Conservation (phyloP, 1,140 invertebrate species). For the Aleiodes sp. region DNA sequence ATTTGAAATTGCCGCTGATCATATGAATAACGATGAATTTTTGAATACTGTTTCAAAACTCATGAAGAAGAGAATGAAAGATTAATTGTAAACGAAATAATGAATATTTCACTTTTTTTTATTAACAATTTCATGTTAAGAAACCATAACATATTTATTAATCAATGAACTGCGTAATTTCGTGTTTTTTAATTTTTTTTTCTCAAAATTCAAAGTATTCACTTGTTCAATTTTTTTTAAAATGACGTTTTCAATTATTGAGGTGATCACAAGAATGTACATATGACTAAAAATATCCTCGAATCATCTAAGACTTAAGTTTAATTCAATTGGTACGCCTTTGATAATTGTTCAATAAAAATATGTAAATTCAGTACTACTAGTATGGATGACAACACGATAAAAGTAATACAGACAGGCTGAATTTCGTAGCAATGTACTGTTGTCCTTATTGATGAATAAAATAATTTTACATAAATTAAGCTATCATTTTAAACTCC, state of each 20-base stretch:
- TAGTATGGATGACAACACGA: too few species aligned
- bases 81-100: neutral
- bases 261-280: conserved; percentile 3
- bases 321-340: neutral
- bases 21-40: conserved; percentile 16
- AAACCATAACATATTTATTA: too few species aligned
- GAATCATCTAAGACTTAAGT: neutral
- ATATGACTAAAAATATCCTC: neutral
- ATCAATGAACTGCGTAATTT: too few species aligned
- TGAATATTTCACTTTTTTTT: too few species aligned
- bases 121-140: too few species aligned
- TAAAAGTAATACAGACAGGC: neutral
- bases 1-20: conserved; percentile 1
- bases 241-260: too few species aligned
- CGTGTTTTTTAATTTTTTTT: neutral
- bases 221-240: too few species aligned
- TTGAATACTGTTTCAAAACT: conserved; percentile 14
- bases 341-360: neutral
- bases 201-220: too few species aligned
- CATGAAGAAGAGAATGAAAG: conserved; percentile 31
- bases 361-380: too few species aligned
- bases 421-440: neutral
- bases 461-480: conserved; percentile 10
- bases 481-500: neutral
- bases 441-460: conserved; percentile 6